A percentile compares a stretch with the other conserved stretches of the same genome.
Evolutionary conservation across 2,888 invertebrate genomes (phyloP).

Genomic region (Xiphydria camelus): DNA sequence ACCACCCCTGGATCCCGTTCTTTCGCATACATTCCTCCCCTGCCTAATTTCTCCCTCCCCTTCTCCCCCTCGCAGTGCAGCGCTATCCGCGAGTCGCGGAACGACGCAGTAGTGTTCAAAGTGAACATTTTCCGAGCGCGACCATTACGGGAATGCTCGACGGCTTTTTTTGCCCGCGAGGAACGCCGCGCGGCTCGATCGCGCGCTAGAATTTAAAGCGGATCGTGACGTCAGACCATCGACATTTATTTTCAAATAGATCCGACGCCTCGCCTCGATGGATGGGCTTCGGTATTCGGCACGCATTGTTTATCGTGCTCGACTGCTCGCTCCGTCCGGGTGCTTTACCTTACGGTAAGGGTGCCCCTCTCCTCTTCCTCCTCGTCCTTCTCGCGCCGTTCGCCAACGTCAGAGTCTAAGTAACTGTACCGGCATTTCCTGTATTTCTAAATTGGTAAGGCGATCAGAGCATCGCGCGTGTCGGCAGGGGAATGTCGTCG

Average conservation of each 20-base stretch:
- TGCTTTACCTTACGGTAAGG: too few species aligned
- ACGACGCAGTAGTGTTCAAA: neutral
- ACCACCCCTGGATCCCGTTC: too few species aligned
- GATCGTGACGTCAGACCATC: neutral
- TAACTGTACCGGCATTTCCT: slow-evolving; percentile 37
- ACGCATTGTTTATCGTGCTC: neutral
- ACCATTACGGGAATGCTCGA: neutral
- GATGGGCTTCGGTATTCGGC: neutral
- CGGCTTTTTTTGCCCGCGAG: neutral
- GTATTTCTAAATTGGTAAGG: slow-evolving; percentile 41
- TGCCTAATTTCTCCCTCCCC: too few species aligned
- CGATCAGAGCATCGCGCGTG: slow-evolving; percentile 16
- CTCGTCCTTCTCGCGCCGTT: too few species aligned
- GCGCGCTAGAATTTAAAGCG: neutral
- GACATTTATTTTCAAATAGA: neutral
- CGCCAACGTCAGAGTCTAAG: slow-evolving; percentile 11
- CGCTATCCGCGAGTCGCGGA: too few species aligned
- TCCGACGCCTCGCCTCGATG: too few species aligned
- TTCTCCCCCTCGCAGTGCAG: too few species aligned
- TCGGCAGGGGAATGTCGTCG: neutral
- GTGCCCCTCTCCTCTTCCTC: too few species aligned
- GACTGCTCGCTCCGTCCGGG: too few species aligned
- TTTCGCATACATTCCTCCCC: too few species aligned
- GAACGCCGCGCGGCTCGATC: neutral
- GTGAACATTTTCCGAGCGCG: neutral